Conservation (phyloP, 2,888 invertebrate species). For the Herminia tarsipennalis region DNA sequence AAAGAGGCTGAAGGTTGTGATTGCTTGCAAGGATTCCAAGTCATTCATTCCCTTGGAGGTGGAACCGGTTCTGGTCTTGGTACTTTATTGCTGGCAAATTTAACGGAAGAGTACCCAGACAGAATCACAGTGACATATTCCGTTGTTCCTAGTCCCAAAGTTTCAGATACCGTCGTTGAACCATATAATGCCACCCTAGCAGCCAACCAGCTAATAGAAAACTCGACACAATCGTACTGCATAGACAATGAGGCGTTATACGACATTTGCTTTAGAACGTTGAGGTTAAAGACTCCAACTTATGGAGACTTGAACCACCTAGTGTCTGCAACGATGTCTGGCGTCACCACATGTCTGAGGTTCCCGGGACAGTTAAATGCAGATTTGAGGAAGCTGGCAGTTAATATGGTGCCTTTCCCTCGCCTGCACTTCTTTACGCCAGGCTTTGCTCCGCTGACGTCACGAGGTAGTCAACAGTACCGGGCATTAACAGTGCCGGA, state of each 20-base stretch:
- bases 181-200: conserved; percentile 90
- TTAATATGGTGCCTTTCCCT: conserved; percentile 90
- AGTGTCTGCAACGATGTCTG: conserved; percentile 73
- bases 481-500: conserved; percentile 95
- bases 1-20: conserved; percentile 89
- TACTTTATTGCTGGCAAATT: conserved; percentile 87
- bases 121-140: conserved; percentile 89
- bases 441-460: conserved; percentile 88
- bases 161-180: conserved; percentile 89
- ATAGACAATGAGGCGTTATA: conserved; percentile 92
- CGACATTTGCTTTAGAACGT: conserved; percentile 91
- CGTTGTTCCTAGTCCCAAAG: conserved; percentile 90
- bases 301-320: conserved; percentile 90
- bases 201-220: conserved; percentile 88
- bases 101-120: conserved; percentile 90
- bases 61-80: conserved; percentile 91
- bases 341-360: conserved; percentile 72
- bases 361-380: conserved; percentile 87
- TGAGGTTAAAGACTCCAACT: conserved; percentile 89
- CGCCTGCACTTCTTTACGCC: conserved; percentile 85
- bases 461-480: conserved; percentile 93
- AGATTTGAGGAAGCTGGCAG: conserved; percentile 87
- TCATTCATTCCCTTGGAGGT: conserved; percentile 89
- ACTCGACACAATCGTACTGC: conserved; percentile 87
- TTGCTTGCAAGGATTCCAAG: conserved; percentile 87